Evolutionary conservation across 2,888 invertebrate species (phyloP).

Genomic region (Pachycephus smyrnensis): DNA sequence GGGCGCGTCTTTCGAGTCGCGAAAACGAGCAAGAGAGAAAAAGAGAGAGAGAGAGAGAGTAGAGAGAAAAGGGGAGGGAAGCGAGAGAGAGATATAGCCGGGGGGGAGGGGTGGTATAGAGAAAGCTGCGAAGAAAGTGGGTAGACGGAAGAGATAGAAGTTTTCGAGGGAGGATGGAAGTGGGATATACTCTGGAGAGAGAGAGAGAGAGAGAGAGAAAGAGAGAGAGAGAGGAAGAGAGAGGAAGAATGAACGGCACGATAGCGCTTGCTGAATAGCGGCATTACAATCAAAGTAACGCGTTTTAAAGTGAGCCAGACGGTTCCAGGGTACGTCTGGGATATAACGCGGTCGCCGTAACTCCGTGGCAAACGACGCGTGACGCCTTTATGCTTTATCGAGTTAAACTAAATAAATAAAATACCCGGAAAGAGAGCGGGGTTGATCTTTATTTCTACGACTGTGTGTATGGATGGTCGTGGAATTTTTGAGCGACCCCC

Average conservation of each 20-base stretch:
- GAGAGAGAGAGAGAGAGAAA: neutral
- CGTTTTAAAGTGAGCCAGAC: constrained; percentile 56
- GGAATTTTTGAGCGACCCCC: neutral
- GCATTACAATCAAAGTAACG: constrained; percentile 59
- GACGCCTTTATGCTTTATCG: constrained; percentile 46
- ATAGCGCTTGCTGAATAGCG: constrained; percentile 47
- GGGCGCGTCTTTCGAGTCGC: constrained; percentile 46
- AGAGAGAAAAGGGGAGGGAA: constrained; percentile 7
- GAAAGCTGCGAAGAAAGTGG: constrained; percentile 1
- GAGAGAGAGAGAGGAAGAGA: constrained; percentile 22
- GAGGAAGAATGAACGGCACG: constrained; percentile 31
- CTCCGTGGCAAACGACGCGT: constrained; percentile 49
- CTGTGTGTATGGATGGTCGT: neutral
- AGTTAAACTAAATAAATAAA: constrained; percentile 50
- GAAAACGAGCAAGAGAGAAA: constrained; percentile 21
- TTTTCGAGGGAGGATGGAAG: neutral
- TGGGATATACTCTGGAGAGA: constrained; percentile 26
- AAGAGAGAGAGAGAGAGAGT: constrained; percentile 19
- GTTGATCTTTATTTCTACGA: constrained; percentile 8
- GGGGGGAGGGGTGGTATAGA: constrained; percentile 12
- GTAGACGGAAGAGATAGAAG: neutral
- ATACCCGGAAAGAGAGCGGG: constrained; percentile 6
- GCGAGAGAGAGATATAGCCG: constrained; percentile 2
- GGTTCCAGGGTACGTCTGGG: constrained; percentile 36
- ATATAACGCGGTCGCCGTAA: constrained; percentile 40